These are phyloP conservation scores for Ptilonorhynchus violaceus DNA, from an alignment of 2,113 vertebrate species.

Conservation along the genomic window DNA sequence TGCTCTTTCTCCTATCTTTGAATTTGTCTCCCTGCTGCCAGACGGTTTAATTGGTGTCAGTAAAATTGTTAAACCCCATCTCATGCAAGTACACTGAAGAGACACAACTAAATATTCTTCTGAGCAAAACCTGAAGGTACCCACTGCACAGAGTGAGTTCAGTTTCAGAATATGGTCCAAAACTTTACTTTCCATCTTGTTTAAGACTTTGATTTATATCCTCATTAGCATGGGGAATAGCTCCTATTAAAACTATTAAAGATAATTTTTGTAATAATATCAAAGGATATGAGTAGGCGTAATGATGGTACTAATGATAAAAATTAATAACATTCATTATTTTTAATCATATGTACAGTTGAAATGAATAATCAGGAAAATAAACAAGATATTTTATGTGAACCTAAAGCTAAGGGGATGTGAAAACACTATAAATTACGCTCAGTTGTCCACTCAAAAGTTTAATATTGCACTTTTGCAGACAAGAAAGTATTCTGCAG, in stretches of 20 bases:
- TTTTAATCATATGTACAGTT: constrained; percentile 56
- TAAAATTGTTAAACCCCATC: background rate
- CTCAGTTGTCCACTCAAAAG: background rate
- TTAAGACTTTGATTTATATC: constrained; percentile 58
- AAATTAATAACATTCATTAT: constrained; percentile 65
- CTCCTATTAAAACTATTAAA: constrained; percentile 60
- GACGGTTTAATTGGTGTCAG: background rate
- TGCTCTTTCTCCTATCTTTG: background rate
- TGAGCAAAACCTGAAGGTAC: background rate
- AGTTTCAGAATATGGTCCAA: background rate
- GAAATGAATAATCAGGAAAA: constrained; percentile 58
- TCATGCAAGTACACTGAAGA: background rate
- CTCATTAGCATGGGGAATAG: constrained; percentile 40
- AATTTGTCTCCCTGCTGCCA: background rate
- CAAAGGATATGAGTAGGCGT: constrained; percentile 50
- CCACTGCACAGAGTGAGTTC: background rate
- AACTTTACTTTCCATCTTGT: constrained; percentile 3
- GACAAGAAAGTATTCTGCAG: background rate
- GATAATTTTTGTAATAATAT: constrained; percentile 59
- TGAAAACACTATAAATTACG: background rate
- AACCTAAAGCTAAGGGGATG: background rate
- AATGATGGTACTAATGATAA: constrained; percentile 33
- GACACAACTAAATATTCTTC: background rate
- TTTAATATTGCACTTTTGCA: background rate
- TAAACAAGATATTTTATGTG: constrained; percentile 47